Evolutionary conservation across 2,888 invertebrate species (phyloP).

Genomic region (Harmothoe impar): DNA sequence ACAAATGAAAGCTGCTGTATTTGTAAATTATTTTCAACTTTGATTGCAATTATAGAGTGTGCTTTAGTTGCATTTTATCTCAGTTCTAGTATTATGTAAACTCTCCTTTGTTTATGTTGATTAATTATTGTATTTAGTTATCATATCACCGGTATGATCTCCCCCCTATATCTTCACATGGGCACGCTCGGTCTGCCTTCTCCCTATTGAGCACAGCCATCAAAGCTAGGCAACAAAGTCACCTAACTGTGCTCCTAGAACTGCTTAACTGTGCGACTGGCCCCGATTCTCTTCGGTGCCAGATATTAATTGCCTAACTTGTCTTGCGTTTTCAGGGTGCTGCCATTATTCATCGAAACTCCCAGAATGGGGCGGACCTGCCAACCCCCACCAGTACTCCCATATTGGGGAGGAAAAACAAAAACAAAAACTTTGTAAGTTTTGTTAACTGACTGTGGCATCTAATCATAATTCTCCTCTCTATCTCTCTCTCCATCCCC

Average conservation of each 20-base stretch:
- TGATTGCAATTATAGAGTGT: background rate
- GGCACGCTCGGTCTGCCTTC: background rate
- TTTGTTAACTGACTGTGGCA: constrained; percentile 15
- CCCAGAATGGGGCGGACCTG: constrained; percentile 71
- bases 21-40: background rate
- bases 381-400: constrained; percentile 76
- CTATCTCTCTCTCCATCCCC: background rate
- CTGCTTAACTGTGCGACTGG: constrained; percentile 20
- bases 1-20: background rate
- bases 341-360: constrained; percentile 63
- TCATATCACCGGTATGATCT: background rate
- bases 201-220: constrained; percentile 3
- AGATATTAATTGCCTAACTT: constrained; percentile 36
- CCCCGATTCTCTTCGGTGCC: background rate
- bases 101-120: background rate
- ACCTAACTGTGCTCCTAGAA: constrained; percentile 45
- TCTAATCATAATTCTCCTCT: background rate
- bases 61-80: background rate
- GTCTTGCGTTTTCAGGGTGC: constrained; percentile 65
- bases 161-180: background rate
- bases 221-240: constrained; percentile 27
- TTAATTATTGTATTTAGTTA: background rate
- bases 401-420: constrained; percentile 80
- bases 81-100: background rate
- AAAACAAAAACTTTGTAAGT: constrained; percentile 71